Base-by-base conservation (phyloP, 2,888 invertebrate species). In the Lasioglossum villosulum region DNA sequence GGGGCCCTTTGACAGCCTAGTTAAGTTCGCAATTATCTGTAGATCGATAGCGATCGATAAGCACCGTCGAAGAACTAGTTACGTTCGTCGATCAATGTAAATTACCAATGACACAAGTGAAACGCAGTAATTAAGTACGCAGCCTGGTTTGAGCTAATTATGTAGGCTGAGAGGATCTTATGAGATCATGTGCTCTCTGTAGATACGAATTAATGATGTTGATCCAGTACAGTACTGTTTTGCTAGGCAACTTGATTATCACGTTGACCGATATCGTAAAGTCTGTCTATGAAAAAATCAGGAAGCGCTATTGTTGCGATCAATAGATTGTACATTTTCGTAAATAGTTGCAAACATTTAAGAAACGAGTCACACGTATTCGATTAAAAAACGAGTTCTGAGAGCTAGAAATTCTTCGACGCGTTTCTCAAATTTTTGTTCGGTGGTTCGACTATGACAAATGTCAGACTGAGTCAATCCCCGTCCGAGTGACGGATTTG, bases 41-140 rank as follows among this genome's bases (percentile, higher is more conserved):
- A 19, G 34, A 8, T 48, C 23, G 48, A 48, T 23, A 48, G 48
- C 73, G 30, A 45, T 4, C 48, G 34, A 73, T 52, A 73, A 73
- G 52, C 73, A 23, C 34, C 6, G 10, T 3, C 34, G 10, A 23
- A 66, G 66, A 10, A 23, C 66, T 8, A 23, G 10, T 23, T 30
- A 37, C 19, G 8, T 34, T 34, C 19, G 34, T n/a, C 14, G 56
- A 39, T 23, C 23, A 39, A 70, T 23, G 34, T 39, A 68, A 77
- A 70, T 70, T 39, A 30, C 8, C 6, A 59, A n/a, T 23, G 72
- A 72, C 42, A 78, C 45, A n/a, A 16, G 42, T 66, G 75, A 42
- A 63, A 1, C 16, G 27, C 16, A 1, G 27, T 14, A 52, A 52
- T 30, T 30, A 59, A 14, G 30, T 59, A 37, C 34, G 4, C 4